Conservation (phyloP, 2,113 vertebrate species). For the Rhinolophus ferrumequinum region DNA sequence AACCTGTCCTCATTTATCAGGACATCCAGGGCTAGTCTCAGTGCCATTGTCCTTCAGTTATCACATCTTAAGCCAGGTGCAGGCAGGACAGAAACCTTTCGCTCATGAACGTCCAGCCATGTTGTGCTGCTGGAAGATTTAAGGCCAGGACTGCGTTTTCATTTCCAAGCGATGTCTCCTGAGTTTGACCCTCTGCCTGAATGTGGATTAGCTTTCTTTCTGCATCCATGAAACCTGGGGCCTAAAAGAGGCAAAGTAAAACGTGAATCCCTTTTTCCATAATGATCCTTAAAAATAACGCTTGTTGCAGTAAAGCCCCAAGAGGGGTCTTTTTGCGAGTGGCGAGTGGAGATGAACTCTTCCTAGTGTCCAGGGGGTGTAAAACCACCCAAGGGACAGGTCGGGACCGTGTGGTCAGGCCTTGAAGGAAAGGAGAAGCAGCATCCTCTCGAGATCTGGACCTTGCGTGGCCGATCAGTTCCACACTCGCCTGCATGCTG, state of each 20-base stretch:
- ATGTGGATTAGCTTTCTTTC: background rate
- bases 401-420: background rate
- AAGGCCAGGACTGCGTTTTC: background rate
- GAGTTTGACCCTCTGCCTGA: background rate
- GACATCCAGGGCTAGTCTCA: accelerated
- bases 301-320: background rate
- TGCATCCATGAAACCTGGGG: background rate
- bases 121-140: accelerated
- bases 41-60: accelerated
- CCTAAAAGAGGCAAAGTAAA: background rate
- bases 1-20: accelerated
- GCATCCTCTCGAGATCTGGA: accelerated
- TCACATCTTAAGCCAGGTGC: background rate
- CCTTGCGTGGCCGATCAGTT: too few relatives aligned
- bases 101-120: accelerated
- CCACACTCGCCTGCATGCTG: background rate
- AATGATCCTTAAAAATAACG: background rate
- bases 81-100: background rate
- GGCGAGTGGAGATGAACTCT: background rate
- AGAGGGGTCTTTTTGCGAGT: background rate
- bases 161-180: background rate
- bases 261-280: background rate
- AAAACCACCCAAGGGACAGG: background rate
- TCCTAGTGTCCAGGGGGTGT: background rate
- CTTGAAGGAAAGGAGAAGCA: background rate